Base-by-base conservation (phyloP, 2,888 invertebrate genomes). In the Slavum lentiscoides region DNA sequence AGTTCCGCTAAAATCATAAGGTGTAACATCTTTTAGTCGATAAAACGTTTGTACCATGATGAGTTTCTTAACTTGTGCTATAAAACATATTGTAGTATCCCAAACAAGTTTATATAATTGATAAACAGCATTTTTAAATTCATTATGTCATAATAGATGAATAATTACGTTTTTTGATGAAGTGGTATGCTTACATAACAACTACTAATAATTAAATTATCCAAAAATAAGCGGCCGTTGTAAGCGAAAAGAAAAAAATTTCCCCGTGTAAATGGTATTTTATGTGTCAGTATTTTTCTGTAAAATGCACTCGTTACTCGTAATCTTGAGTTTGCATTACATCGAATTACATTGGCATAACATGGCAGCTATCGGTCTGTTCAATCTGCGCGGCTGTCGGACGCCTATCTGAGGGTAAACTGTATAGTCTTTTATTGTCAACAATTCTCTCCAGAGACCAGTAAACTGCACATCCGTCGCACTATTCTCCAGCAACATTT, bases 381-480 rank as follows among this genome's bases (percentile, higher is more conserved):
- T 49, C 49, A 15, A 67, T 59, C 68, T 23, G 62, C 61, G 13
- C 49, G n/a, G 59, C 8, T 23, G 66, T 53, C 30, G 58, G 66
- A 30, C 30, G 30, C n/a, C 30, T n/a, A 62, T 49, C 19, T 6
- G 62, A 23, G 11, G 21, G 49, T 15, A 61, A 61, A 73, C 43
- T 49, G 49, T 43, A 11, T 13, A 62, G 62, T 21, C 62, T 74
- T 74, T 39, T 58, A 58, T 58, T 37, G 55, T 66, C 37, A n/a
- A 39, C 53, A 8, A 66, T 21, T 39, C 68, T 76, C 76, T 68
- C 76, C 49, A n/a, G 76, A 59, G 76, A 76, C 76, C 61, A 43
- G 66, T 49, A 49, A 49, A 76, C 55, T 49, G 61, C 72, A 49
- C 23, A 11, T 61, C 61, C 61, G 5, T 30, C 61, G 17, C 53